Percentiles rank a stretch among this genome's conserved stretches.
These are phyloP conservation scores for Flabesymbios commensalis DNA, from an alignment of 2,888 invertebrate genomes.

Conservation along the genomic window DNA sequence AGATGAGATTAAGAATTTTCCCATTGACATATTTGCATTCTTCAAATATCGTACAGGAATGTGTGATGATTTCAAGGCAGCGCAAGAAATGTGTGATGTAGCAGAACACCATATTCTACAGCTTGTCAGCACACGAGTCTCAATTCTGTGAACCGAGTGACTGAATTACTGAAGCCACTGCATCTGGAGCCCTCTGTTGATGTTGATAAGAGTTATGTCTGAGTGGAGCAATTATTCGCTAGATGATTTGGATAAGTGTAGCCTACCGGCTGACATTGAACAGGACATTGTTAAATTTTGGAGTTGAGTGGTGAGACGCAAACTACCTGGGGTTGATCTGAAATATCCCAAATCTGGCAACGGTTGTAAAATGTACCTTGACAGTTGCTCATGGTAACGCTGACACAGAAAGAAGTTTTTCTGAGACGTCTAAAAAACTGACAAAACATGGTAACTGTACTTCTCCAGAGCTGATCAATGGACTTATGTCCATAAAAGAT, in stretches of 20 bases:
- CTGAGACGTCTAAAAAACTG: not conserved
- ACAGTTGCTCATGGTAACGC: not conserved
- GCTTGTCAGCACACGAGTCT: not conserved
- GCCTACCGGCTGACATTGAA: not conserved
- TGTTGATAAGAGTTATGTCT: too few species aligned
- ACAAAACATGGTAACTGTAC: conserved; percentile 3
- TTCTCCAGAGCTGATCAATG: not conserved
- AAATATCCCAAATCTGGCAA: too few species aligned
- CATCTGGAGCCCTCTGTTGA: too few species aligned
- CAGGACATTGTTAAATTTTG: too few species aligned
- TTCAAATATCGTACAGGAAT: not conserved
- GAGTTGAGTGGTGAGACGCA: too few species aligned
- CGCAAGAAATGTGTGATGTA: not conserved
- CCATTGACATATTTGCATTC: not conserved
- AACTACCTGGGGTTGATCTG: too few species aligned
- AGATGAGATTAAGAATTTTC: not conserved
- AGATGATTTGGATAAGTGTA: too few species aligned
- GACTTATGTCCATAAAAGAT: not conserved
- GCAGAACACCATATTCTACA: not conserved
- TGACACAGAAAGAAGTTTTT: not conserved
- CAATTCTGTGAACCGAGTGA: too few species aligned
- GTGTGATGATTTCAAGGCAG: not conserved
- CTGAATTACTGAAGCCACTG: too few species aligned
- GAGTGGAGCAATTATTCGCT: too few species aligned
- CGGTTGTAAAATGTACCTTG: too few species aligned